Conservation (phyloP, 2,888 invertebrate genomes). For the Drosophila anceps region DNA sequence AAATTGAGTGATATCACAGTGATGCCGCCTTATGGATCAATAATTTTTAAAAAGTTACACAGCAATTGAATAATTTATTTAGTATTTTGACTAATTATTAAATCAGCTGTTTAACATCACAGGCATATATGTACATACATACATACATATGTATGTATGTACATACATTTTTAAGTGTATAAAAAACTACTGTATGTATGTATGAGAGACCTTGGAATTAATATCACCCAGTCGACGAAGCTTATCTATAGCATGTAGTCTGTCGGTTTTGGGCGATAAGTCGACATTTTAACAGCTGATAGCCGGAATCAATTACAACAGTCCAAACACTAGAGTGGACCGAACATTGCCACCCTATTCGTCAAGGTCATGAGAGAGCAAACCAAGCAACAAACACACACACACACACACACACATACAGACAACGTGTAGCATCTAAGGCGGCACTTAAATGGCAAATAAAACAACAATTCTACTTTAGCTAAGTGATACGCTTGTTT, state of each 20-base stretch:
- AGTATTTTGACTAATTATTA: conserved; percentile 6
- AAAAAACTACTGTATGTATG: not conserved
- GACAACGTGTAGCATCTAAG: conserved; percentile 42
- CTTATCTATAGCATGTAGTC: conserved; percentile 44
- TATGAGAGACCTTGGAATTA: conserved; percentile 54
- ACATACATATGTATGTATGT: not conserved
- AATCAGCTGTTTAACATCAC: conserved; percentile 9
- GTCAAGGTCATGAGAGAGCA: conserved; percentile 45
- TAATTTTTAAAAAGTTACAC: not conserved
- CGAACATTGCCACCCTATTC: conserved; percentile 36
- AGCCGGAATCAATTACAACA: conserved; percentile 39
- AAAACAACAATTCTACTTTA: conserved; percentile 64
- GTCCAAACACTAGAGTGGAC: conserved; percentile 19
- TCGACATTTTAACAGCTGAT: conserved; percentile 49
- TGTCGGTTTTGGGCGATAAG: conserved; percentile 35
- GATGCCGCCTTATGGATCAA: conserved; percentile 1
- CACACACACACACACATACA: not conserved
- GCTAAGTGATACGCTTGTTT: conserved; percentile 76
- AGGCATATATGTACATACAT: not conserved
- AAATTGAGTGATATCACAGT: not conserved
- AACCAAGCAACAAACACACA: not conserved
- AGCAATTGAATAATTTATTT: not conserved
- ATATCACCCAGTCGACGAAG: conserved; percentile 35
- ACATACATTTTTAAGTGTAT: not conserved
- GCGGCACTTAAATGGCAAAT: conserved; percentile 48